phyloP scores from a whole-genome alignment of 2,113 vertebrate genomes.

The Zapus hudsonius region DNA sequence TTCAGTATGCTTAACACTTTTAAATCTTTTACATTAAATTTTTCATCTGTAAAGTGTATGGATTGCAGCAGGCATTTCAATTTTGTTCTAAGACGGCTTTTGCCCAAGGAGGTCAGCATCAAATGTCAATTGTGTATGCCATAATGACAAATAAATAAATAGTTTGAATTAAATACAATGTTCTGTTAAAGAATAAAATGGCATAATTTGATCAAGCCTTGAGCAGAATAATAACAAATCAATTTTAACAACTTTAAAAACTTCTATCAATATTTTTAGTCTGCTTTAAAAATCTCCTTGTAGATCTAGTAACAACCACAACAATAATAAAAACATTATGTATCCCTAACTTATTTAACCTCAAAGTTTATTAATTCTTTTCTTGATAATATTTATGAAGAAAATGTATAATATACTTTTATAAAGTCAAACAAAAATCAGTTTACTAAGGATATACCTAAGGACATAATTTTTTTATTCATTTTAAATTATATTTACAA shows the following conservation, averaged over 20 bases:
- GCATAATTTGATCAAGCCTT: conserved; percentile 44
- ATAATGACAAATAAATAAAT: conserved; percentile 3
- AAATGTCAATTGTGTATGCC: neutral
- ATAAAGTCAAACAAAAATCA: neutral
- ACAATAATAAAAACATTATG: neutral
- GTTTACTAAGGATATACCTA: neutral
- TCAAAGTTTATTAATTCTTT: neutral
- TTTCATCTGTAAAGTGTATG: neutral
- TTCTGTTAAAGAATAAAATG: conserved; percentile 41
- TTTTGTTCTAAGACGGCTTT: neutral
- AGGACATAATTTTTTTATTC: neutral
- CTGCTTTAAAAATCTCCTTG: neutral
- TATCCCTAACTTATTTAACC: neutral
- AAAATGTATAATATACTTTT: neutral
- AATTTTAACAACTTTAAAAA: conserved; percentile 37
- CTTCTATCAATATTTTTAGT: neutral
- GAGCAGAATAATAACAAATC: neutral
- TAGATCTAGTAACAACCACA: conserved; percentile 5
- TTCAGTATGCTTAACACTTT: conserved; percentile 1
- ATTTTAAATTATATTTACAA: neutral
- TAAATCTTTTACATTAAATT: conserved; percentile 27
- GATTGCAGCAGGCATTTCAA: conserved; percentile 11
- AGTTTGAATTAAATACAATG: conserved; percentile 49
- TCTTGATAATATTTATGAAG: neutral
- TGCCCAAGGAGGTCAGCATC: neutral